phyloP scores from a whole-genome alignment of 2,113 vertebrate species.

The Tetraodon nigroviridis region DNA sequence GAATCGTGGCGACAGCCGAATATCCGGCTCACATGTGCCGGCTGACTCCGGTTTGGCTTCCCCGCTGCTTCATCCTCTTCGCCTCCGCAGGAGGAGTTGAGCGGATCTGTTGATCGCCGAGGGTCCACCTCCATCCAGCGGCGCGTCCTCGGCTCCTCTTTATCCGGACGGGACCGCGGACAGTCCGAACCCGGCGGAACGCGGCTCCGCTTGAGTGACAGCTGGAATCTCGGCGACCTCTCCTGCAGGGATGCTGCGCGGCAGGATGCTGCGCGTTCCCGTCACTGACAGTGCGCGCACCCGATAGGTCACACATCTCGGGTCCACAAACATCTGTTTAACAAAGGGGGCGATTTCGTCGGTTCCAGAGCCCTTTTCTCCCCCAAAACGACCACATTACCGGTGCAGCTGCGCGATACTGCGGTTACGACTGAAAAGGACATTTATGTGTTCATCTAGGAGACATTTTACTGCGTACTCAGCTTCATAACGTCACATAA shows the following conservation, averaged over 20 bases:
- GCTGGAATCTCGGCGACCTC: conserved; percentile 34
- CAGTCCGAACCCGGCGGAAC: conserved; percentile 1
- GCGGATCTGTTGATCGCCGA: conserved; percentile 51
- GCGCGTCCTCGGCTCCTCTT: conserved; percentile 20
- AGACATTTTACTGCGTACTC: too few species aligned
- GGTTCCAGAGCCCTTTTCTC: background rate
- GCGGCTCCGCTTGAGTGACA: conserved; percentile 48
- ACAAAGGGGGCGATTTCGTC: background rate
- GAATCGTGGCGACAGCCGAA: background rate
- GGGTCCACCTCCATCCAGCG: conserved; percentile 33
- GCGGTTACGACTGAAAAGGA: background rate
- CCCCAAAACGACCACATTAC: too few species aligned
- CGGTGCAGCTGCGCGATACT: background rate
- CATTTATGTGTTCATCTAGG: too few species aligned
- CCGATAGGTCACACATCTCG: conserved; percentile 54
- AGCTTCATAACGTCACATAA: too few species aligned
- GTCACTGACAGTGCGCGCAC: conserved; percentile 63
- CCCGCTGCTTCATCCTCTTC: conserved; percentile 31
- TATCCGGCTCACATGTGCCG: conserved; percentile 51
- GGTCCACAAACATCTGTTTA: conserved; percentile 38
- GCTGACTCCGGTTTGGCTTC: conserved; percentile 33
- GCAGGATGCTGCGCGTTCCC: conserved; percentile 52
- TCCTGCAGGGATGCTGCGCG: conserved; percentile 18
- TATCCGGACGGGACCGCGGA: conserved; percentile 13
- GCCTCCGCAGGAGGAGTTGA: conserved; percentile 6